Evolutionary conservation across 2,888 invertebrate genomes (phyloP).

Genomic region (Tubulanus polymorphus): DNA sequence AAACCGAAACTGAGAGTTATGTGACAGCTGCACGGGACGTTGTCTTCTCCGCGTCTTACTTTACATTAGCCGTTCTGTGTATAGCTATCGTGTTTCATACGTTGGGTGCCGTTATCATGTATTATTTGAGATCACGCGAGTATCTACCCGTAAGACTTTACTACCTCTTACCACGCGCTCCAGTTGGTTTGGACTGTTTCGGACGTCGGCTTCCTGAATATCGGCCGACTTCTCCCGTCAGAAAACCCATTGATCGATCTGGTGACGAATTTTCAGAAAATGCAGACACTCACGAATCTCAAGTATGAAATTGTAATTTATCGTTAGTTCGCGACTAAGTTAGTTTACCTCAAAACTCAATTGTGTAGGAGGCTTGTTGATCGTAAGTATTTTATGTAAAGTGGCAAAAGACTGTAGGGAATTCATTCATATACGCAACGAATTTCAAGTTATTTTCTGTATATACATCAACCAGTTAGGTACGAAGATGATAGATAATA

Average conservation of each 20-base stretch:
- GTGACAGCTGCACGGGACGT: neutral
- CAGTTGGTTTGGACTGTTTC: neutral
- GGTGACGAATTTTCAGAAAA: neutral
- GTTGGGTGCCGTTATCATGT: neutral
- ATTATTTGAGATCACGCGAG: neutral
- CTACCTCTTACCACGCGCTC: neutral
- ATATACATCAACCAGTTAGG: too few relatives aligned
- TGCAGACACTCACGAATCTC: neutral
- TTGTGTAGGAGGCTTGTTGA: too few relatives aligned
- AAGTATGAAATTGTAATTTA: too few relatives aligned
- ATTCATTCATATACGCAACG: too few relatives aligned
- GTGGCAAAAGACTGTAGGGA: too few relatives aligned
- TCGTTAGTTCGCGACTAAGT: too few relatives aligned
- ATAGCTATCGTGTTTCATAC: neutral
- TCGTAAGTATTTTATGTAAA: too few relatives aligned
- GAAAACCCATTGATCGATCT: neutral
- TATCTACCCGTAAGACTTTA: neutral
- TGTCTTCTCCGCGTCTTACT: neutral
- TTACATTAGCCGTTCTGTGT: neutral
- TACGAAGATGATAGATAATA: too few relatives aligned
- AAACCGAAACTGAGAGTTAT: neutral
- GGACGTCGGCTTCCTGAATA: neutral
- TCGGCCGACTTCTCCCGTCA: neutral
- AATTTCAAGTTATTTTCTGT: too few relatives aligned
- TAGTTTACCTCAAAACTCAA: too few relatives aligned